Base-by-base conservation (phyloP, 2,888 invertebrate species). In the Microctonus aethiopoides region DNA sequence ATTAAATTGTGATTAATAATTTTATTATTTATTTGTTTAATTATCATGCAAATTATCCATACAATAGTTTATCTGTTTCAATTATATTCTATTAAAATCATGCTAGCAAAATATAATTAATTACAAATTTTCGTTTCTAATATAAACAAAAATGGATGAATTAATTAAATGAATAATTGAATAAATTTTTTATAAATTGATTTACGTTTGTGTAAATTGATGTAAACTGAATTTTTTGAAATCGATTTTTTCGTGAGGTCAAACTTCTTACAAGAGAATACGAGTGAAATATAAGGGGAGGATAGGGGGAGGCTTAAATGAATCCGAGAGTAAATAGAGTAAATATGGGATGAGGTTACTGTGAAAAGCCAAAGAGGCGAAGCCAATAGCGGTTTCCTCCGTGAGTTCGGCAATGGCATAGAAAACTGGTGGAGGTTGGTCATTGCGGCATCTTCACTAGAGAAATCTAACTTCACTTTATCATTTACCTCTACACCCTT, bases 361-460 rank as follows among this genome's bases (percentile, higher is more conserved):
- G 71, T 67, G 76, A 75, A 74, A 75, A 76, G 74, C 77, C 72
- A 77, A 76, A 78, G 74, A 75, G 76, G 74, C 71, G 73, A 77
- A 76, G 79, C 79, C 80, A 80, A 81, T 81, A 81, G 81, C 75
- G 80, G 81, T 81, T 81, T 81, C 68, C 73, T 68, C 68, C 62
- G 75, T 68, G 70, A 72, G 72, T 74, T 76, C 63, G 73, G 72
- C 72, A 67, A 74, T 75, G 78, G 78, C 80, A 84, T 83, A 81
- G 81, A 84, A 84, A 84, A 83, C 72, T 63, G 71, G 52, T 65
- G 67, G 69, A 72, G 65, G 69, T 72, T 67, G 67, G 69, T 74
- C 59, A 69, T 59, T 67, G 67, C 72, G 69, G 72, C 68, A 52
- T 68, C 68, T 72, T 72, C 68, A 66, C 63, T 60, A 70, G 70